Evolutionary conservation across 2,797 vertebrate genomes (phyloP), one percentile per base, ranked within the genome.

Genomic region (Agapornis canus): DNA sequence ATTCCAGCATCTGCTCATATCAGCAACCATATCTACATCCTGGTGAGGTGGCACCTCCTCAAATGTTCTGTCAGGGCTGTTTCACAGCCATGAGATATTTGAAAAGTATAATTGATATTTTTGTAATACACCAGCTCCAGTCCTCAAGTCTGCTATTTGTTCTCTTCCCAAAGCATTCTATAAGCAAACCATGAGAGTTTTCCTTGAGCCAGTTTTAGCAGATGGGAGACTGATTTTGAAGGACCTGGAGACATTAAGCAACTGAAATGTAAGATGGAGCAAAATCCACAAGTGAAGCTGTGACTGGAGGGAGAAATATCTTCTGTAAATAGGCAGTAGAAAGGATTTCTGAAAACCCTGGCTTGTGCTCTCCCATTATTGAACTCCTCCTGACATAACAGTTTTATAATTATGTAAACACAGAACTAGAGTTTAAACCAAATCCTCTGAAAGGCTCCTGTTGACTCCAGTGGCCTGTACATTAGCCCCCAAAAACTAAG

Each of bases 161-260:
- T 89, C 60, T 75, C 89, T 82, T 96, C 96, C 88, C 95, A 96
- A 88, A 97, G 92, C 75, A 71, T 90, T 66, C 80, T 90, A 77
- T 0, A 1, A 96, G 70, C n/a, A 94, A 97, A 96, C 43, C 85
- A 89, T 52, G 86, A 94, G 69, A 7, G 0, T 86, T 93, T 96
- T 90, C 91, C 94, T 90, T 75, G 54, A 97, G 78, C 42, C 88
- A 95, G 68, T 66, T 94, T 71, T 80, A 95, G 89, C 75, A 96
- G 88, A 82, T 96, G 80, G 83, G 89, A 98, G 88, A n/a, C 79
- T 90, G 94, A 91, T 92, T 76, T 89, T 91, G 22, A 37, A 51
- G 45, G 60, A 91, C 47, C 51, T 69, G 45, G 47, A 92, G 48
- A 69, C 54, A 91, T 89, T 80, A 96, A 89, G 93, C 71, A 92